These are phyloP conservation scores for Tribolium madens DNA, from an alignment of 1,140 invertebrate genomes.

Conservation along the genomic window DNA sequence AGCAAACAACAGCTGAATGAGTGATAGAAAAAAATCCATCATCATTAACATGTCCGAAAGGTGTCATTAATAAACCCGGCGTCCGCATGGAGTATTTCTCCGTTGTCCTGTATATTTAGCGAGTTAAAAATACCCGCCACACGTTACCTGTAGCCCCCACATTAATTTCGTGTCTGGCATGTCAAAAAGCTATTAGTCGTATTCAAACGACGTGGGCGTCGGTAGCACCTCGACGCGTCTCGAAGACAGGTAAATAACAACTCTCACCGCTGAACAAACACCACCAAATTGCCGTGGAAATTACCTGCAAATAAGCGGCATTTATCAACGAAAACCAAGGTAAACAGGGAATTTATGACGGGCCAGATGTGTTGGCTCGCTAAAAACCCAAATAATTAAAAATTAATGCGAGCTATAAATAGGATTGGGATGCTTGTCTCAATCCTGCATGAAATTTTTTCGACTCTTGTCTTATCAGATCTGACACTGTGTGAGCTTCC, in stretches of 20 bases:
- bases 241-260: constrained; percentile 53
- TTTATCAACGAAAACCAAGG: constrained; percentile 53
- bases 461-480: not conserved
- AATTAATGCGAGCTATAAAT: constrained; percentile 30
- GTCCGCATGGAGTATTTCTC: constrained; percentile 7
- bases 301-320: constrained; percentile 60
- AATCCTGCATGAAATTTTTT: not conserved
- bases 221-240: not conserved
- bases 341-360: constrained; percentile 35
- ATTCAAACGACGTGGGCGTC: constrained; percentile 31
- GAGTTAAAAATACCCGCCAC: constrained; percentile 19
- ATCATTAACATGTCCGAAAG: constrained; percentile 17
- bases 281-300: constrained; percentile 61
- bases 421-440: not conserved
- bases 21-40: constrained; percentile 41
- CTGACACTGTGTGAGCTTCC: not conserved
- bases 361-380: not conserved
- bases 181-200: constrained; percentile 41
- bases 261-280: constrained; percentile 56
- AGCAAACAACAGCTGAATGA: constrained; percentile 35
- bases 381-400: constrained; percentile 30
- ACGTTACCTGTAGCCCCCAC: constrained; percentile 39
- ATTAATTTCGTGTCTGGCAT: constrained; percentile 37
- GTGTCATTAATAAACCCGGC: constrained; percentile 9
- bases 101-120: constrained; percentile 30